A percentile compares a stretch with the other conserved stretches of the same genome.
Conservation (phyloP, 2,797 vertebrate species). For the Brachyalestes nurse region DNA sequence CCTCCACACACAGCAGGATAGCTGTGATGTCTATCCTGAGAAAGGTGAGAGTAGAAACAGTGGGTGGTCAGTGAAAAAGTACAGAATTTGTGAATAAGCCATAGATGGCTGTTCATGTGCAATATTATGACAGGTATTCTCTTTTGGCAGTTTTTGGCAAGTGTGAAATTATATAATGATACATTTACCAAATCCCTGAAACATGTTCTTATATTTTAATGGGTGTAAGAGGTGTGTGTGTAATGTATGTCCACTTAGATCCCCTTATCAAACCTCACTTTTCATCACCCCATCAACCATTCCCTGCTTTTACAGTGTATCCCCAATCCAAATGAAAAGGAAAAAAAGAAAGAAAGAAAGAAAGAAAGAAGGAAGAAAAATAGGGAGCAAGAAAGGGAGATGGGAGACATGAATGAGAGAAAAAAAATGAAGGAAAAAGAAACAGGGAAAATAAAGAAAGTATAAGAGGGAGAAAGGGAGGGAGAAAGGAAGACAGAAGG, state of each 20-base stretch:
- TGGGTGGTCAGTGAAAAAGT: neutral
- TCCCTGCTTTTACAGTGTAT: constrained; percentile 15
- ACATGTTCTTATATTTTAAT: neutral
- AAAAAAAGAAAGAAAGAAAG: constrained; percentile 3
- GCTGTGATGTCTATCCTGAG: constrained; percentile 87
- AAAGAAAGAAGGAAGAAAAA: neutral
- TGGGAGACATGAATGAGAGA: neutral
- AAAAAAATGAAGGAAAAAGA: constrained; percentile 14
- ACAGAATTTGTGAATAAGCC: neutral
- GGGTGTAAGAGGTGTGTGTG: constrained; percentile 2
- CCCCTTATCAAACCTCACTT: constrained; percentile 37
- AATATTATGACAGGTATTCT: too few species aligned
- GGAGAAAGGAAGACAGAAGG: neutral
- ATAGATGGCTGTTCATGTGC: too few species aligned
- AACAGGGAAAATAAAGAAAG: constrained; percentile 26
- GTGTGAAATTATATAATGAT: neutral
- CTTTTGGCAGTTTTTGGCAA: too few species aligned
- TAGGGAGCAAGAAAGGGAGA: neutral
- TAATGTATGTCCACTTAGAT: constrained; percentile 30
- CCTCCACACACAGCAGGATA: constrained; percentile 87
- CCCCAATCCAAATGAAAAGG: neutral
- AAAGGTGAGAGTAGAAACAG: neutral
- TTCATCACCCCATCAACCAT: constrained; percentile 41
- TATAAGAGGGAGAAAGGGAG: constrained; percentile 18
- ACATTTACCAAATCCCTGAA: neutral